A percentile compares a stretch with the other conserved stretches of the same genome.
phyloP scores from a whole-genome alignment of 2,113 vertebrate species.

The Helogale parvula region DNA sequence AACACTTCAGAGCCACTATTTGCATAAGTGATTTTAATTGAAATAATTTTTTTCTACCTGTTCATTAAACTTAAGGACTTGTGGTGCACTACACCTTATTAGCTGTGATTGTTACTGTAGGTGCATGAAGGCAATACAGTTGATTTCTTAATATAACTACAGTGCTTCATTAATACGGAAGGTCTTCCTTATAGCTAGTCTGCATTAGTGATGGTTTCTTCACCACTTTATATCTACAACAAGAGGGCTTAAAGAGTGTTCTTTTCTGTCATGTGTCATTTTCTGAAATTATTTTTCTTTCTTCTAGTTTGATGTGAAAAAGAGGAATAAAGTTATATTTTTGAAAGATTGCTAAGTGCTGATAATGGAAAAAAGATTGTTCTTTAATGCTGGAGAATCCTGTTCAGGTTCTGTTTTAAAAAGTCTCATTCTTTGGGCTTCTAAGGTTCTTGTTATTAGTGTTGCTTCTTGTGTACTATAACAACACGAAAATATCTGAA shows the following conservation, averaged over 20 bases:
- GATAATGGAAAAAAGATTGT: background rate
- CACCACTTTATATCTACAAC: background rate
- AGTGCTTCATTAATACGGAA: background rate
- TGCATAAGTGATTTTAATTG: constrained; percentile 49
- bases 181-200: background rate
- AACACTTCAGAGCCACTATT: background rate
- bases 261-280: background rate
- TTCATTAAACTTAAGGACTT: constrained; percentile 32
- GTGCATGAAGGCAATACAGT: background rate
- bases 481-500: background rate
- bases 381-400: background rate
- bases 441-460: background rate
- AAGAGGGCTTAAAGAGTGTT: background rate
- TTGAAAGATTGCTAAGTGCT: background rate
- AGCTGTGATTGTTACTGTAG: background rate
- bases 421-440: background rate
- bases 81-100: background rate
- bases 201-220: background rate
- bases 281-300: constrained; percentile 17
- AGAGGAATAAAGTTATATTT: constrained; percentile 21
- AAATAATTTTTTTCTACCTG: background rate
- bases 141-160: constrained; percentile 1
- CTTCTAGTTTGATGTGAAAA: background rate
- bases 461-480: background rate
- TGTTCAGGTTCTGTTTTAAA: background rate